These are phyloP conservation scores for Montipora sp. DNA, from an alignment of 64 coral and sea anemone species.

Conservation along the genomic window DNA sequence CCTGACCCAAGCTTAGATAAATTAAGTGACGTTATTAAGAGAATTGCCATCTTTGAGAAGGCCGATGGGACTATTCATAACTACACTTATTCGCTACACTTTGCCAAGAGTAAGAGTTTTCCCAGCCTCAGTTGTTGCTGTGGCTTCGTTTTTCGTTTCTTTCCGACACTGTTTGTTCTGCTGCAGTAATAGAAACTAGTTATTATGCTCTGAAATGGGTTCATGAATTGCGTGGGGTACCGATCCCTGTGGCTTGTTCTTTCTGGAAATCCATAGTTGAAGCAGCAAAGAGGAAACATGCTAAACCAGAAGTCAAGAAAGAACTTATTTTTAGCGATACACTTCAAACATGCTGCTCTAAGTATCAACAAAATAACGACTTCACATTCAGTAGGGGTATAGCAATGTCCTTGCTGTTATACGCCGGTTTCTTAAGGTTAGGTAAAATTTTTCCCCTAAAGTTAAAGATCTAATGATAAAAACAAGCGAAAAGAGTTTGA, in stretches of 20 bases:
- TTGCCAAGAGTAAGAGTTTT: background rate
- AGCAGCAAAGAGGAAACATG: background rate
- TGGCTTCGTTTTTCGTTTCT: background rate
- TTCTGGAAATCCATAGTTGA: background rate
- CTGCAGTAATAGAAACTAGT: background rate
- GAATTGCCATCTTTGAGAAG: background rate
- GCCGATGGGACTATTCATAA: background rate
- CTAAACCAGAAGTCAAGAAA: background rate
- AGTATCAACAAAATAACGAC: background rate
- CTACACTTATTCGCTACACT: background rate
- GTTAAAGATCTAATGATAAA: background rate
- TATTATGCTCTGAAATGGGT: background rate
- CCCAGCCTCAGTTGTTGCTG: background rate
- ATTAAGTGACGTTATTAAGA: background rate
- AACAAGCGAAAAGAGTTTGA: too few species aligned
- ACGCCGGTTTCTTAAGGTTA: constrained; percentile 47
- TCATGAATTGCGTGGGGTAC: background rate
- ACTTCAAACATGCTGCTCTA: background rate
- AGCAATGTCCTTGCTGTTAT: constrained; percentile 27
- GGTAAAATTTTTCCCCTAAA: constrained; percentile 17
- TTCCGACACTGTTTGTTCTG: background rate
- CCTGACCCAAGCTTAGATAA: too few species aligned
- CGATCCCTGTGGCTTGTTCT: background rate
- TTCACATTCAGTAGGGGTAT: background rate
- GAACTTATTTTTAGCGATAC: background rate